Conservation (phyloP, 2,888 invertebrate genomes). For the Slavum lentiscoides region DNA sequence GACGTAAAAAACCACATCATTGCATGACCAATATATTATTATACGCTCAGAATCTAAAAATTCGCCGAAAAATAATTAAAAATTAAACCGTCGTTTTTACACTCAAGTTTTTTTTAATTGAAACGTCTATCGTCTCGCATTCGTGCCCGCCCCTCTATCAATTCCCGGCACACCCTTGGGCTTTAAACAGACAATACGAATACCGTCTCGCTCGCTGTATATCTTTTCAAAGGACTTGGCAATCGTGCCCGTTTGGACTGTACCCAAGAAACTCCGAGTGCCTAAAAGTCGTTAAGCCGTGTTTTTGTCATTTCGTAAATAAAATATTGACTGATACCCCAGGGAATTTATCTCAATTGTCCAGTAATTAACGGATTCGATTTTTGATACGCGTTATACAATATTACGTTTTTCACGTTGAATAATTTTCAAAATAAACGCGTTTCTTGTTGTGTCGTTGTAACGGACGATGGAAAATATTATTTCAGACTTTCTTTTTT, state of each 20-base stretch:
- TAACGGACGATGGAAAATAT: too few species aligned
- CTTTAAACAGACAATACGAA: slow-evolving; percentile 36
- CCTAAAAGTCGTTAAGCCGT: slow-evolving; percentile 42
- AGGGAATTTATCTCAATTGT: slow-evolving; percentile 2
- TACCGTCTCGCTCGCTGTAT: background rate
- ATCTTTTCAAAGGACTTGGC: slow-evolving; percentile 28
- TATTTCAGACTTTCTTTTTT: too few species aligned
- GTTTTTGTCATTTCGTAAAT: slow-evolving; percentile 38
- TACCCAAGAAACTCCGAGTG: slow-evolving; percentile 33
- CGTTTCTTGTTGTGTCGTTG: too few species aligned
- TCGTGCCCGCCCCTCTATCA: background rate
- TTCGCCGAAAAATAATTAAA: background rate
- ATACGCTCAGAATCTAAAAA: background rate
- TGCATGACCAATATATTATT: too few species aligned
- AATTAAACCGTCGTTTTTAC: background rate
- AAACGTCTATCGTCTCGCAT: slow-evolving; percentile 4
- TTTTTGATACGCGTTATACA: background rate
- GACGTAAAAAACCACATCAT: too few species aligned
- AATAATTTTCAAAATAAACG: too few species aligned
- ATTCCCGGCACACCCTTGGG: background rate
- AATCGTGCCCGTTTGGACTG: slow-evolving; percentile 23
- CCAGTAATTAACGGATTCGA: background rate
- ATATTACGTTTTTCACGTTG: too few species aligned
- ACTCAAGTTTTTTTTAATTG: slow-evolving; percentile 21
- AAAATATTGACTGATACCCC: slow-evolving; percentile 27